Base-by-base conservation (phyloP, 2,888 invertebrate genomes). In the Epirrita christyi region DNA sequence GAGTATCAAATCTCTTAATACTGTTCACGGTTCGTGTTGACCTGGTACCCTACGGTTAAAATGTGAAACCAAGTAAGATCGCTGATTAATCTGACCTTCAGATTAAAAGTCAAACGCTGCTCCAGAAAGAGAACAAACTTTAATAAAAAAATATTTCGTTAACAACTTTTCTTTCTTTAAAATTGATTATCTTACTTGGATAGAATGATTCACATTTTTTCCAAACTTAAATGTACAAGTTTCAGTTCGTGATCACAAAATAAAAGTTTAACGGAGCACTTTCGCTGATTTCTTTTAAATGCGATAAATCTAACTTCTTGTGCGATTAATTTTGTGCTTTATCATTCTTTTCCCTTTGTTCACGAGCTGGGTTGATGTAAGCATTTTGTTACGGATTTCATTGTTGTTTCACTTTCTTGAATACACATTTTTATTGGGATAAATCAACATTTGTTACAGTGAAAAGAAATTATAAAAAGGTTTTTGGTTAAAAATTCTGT, bases 191-290 rank as follows among this genome's bases (percentile, higher is more conserved):
- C 77, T 77, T 76, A 80, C 79, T 80, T 77, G 69, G 80, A 80
- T 76, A 67, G 80, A 85, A 80, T 85, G 86, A 88, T 84, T 85
- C 85, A 78, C 81, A 80, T 85, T 86, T 85, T 87, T 85, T 76
- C 21, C 78, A 76, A 82, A 83, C 83, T 80, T 83, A 85, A 88
- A 89, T 89, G 87, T 85, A 88, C 81, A 89, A 89, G 88, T 90
- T 89, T 85, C 71, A 70, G 70, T 77, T 76, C 78, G 79, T 78
- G 82, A 85, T 86, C 83, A 80, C 81, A 82, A 86, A 87, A 87
- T 83, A 83, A 85, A 88, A 87, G 85, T 85, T 82, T 80, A 75
- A 72, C 75, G 73, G 77, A 83, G 76, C 78, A 79, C 82, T 85
- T 81, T 79, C 76, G 71, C 72, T 85, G 84, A 83, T 85, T 84